Percentiles rank a stretch among this genome's conserved stretches.
These are phyloP conservation scores for sheep (Ovis aries) DNA, from an alignment of 2,113 vertebrate genomes.

Conservation along the genomic window ARS-UI_Ramb_v3.0 NC_056060.1:98067501-98068000, in stretches of 20 bases:
- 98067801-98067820: rapidly evolving
- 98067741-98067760: not conserved
- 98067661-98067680: not conserved
- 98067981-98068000: not conserved
- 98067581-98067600: not conserved
- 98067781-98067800: not conserved
- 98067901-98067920: no score
- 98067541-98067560: not conserved
- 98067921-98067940: not conserved
- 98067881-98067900: not conserved
- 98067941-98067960: not conserved
- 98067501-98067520: not conserved
- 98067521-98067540: not conserved
- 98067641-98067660: not conserved
- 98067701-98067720: not conserved
- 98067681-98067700: not conserved
- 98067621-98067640: not conserved
- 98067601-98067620: not conserved
- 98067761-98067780: not conserved
- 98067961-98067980: no score
- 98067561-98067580: not conserved
- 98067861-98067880: not conserved
- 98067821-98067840: not conserved
- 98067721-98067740: not conserved
- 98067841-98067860: not conserved